Base-by-base conservation (phyloP, 2,797 vertebrate species). In the Mallotus villosus region DNA sequence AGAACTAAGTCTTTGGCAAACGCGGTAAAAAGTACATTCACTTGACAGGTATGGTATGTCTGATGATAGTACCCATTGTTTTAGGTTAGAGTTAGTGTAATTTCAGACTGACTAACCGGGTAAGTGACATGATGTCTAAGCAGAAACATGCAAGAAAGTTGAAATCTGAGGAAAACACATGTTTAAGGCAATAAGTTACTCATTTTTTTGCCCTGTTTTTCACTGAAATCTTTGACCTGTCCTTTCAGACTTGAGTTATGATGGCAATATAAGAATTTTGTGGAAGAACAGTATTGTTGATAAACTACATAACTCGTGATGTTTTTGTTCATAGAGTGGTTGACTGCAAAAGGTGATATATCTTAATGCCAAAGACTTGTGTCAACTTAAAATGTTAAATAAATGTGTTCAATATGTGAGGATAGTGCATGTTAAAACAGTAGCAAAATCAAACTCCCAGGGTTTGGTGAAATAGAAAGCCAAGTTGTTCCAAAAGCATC, bases 1-100 rank as follows among this genome's bases (percentile, higher is more conserved):
- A 92, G 82, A 93, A 93, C 89, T 93, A 94, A 95, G 89, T 96
- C 94, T 96, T 96, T 96, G 95, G 96, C 95, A 95, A 95, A 95
- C 93, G 93, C 93, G 90, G 91, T 88, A 78, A 78, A 76, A 55
- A 86, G 88, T 94, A 95, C 94, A 94, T 95, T 95, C 92, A 94
- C 91, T 87, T 92, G 85, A 91, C 84, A 87, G 78, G 67, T 62
- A 71, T 67, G 68, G 71, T 63, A 53, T 70, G 71, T 65, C 78
- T 81, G 78, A 90, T 87, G 81, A 81, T 55, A 25, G 49, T 53
- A 85, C 83, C 71, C 41, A 79, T 83, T 58, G 25, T 71, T 83
- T 72, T 84, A 86, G 84, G 72, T 79, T 2, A 17, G 46, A 19
- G 46, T 25, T 68, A 8, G 80, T 72, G 57, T 66, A 4, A 53